A percentile compares a stretch with the other conserved stretches of the same genome.
These are phyloP conservation scores for Noctua janthe DNA, from an alignment of 2,888 invertebrate species.

Conservation along the genomic window DNA sequence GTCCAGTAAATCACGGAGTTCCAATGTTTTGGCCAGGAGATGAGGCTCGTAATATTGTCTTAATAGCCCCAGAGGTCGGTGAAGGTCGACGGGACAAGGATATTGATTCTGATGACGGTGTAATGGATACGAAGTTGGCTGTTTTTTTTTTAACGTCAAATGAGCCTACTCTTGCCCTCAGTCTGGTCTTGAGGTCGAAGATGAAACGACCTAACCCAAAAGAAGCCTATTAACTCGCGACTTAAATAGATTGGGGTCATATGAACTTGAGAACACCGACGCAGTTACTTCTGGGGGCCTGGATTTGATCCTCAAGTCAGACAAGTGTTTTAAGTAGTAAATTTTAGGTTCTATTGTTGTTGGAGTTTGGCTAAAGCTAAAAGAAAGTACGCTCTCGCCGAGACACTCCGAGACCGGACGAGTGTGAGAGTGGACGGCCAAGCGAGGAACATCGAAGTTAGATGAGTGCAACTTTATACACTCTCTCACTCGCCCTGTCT, in stretches of 20 bases:
- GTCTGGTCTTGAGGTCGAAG: no score
- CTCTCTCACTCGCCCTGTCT: no score
- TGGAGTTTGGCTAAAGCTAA: not conserved
- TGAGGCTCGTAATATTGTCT: slow-evolving; percentile 18
- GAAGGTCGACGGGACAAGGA: not conserved
- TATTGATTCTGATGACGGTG: slow-evolving; percentile 11
- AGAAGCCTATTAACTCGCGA: no score
- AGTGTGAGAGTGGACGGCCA: no score
- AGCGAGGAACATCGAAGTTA: no score
- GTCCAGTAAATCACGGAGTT: slow-evolving; percentile 21
- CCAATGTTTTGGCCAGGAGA: not conserved
- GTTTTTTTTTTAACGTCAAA: not conserved
- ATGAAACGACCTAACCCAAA: no score
- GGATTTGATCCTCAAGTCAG: not conserved
- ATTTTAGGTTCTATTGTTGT: not conserved
- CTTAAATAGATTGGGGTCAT: no score
- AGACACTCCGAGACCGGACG: no score
- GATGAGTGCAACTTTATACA: no score
- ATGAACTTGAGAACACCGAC: no score
- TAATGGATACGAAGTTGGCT: not conserved
- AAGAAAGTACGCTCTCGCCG: no score
- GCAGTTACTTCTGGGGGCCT: not conserved
- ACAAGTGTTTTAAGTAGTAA: not conserved
- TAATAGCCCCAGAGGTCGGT: slow-evolving; percentile 21
- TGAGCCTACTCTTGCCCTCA: no score